Percentiles rank a stretch among this genome's conserved stretches.
Conservation (phyloP, 2,797 vertebrate genomes). For the Semotilus atromaculatus region DNA sequence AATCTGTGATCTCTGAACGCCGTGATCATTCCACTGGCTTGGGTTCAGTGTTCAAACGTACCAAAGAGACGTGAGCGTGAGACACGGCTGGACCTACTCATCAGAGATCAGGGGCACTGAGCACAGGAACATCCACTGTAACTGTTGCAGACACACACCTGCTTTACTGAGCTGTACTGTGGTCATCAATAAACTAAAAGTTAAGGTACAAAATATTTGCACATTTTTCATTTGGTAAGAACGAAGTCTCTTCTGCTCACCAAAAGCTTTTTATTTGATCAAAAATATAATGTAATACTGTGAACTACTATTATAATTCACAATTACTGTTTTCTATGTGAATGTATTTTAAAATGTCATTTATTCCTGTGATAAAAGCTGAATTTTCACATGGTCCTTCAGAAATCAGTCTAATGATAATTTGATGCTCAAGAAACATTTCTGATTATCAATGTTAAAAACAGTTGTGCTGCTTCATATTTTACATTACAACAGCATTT, state of each 20-base stretch:
- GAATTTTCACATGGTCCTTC: neutral
- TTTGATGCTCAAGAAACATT: neutral
- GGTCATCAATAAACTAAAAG: conserved; percentile 14
- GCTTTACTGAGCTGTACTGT: neutral
- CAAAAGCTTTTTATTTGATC: neutral
- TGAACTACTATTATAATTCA: too few relatives aligned
- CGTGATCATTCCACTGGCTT: neutral
- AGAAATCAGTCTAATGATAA: neutral
- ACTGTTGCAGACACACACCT: conserved; percentile 11
- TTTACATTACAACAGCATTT: neutral
- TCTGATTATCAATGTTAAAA: neutral
- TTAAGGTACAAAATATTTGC: neutral
- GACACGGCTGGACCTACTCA: conserved; percentile 32
- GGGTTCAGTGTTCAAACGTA: conserved; percentile 24
- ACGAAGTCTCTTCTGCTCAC: neutral
- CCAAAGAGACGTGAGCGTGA: conserved; percentile 56
- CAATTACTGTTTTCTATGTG: neutral
- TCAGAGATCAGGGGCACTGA: conserved; percentile 25
- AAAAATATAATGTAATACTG: neutral
- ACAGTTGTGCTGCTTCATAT: neutral
- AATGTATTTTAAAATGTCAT: neutral
- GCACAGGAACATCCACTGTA: conserved; percentile 6
- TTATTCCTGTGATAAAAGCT: neutral
- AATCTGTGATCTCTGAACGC: conserved; percentile 70
- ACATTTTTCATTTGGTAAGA: neutral